A percentile compares a stretch with the other conserved stretches of the same genome.
Conservation (phyloP, 1,140 invertebrate genomes). For the Achatina immaculata region DNA sequence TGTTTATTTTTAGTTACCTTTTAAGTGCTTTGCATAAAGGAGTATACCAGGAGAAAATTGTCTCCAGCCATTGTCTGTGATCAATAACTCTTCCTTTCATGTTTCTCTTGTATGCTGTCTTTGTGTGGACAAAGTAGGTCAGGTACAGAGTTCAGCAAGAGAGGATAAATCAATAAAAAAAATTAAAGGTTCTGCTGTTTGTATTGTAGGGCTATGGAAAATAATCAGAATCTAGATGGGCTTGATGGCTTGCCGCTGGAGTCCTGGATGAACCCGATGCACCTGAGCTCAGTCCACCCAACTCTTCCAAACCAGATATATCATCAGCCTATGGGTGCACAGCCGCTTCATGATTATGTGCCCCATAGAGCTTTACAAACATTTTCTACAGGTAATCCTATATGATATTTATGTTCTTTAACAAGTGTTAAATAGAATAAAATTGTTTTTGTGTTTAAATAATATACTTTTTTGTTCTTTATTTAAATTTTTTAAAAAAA, state of each 20-base stretch:
- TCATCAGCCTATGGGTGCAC: neutral
- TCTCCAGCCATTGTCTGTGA: neutral
- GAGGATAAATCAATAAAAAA: neutral
- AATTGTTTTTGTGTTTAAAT: neutral
- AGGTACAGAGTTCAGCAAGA: neutral
- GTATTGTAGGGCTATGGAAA: constrained; percentile 30
- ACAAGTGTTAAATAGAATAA: no score
- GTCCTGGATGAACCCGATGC: constrained; percentile 16
- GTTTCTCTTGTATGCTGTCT: neutral
- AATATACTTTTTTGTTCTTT: neutral
- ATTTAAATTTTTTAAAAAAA: neutral
- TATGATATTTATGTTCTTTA: neutral
- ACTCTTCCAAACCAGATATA: neutral
- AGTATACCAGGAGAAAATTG: neutral
- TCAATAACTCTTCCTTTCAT: neutral
- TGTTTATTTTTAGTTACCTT: no score
- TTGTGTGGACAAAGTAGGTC: neutral
- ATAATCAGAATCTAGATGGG: constrained; percentile 18
- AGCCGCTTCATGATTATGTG: neutral
- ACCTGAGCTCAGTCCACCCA: neutral
- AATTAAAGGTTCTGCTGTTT: constrained; percentile 12
- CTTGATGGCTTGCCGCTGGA: constrained; percentile 28
- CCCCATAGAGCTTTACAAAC: neutral
- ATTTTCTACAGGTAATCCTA: neutral
- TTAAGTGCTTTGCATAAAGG: no score